Evolutionary conservation across 2,113 vertebrate species (phyloP).

Genomic region (Gymnorhina tibicen): DNA sequence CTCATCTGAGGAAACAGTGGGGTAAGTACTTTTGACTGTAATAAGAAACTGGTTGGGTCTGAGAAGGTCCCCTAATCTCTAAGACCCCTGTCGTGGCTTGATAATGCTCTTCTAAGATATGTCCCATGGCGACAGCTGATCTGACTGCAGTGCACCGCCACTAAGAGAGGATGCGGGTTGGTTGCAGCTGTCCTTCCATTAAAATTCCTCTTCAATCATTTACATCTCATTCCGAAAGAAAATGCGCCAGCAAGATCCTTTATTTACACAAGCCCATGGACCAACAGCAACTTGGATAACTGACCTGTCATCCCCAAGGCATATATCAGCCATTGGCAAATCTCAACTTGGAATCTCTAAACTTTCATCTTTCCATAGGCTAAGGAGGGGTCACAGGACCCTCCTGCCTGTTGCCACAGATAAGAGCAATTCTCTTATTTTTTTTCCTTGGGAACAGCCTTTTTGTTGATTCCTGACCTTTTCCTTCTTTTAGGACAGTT

Average conservation of each 20-base stretch:
- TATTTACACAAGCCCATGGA: background rate
- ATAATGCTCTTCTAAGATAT: background rate
- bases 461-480: background rate
- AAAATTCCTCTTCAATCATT: background rate
- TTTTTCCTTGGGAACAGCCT: background rate
- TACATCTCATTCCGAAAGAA: background rate
- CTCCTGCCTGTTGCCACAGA: background rate
- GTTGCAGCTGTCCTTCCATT: background rate
- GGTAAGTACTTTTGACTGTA: background rate
- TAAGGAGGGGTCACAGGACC: background rate
- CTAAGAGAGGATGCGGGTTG: background rate
- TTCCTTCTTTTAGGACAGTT: background rate
- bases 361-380: background rate
- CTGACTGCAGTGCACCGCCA: background rate
- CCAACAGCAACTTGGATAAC: background rate
- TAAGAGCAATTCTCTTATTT: background rate
- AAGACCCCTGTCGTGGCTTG: background rate
- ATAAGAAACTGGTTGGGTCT: background rate
- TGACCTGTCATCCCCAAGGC: background rate
- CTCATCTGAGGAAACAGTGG: background rate
- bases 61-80: background rate
- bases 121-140: background rate
- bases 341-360: background rate
- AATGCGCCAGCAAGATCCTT: background rate
- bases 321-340: background rate